Base-by-base conservation (phyloP, 1,140 invertebrate species). In the Papilio xuthus region DNA sequence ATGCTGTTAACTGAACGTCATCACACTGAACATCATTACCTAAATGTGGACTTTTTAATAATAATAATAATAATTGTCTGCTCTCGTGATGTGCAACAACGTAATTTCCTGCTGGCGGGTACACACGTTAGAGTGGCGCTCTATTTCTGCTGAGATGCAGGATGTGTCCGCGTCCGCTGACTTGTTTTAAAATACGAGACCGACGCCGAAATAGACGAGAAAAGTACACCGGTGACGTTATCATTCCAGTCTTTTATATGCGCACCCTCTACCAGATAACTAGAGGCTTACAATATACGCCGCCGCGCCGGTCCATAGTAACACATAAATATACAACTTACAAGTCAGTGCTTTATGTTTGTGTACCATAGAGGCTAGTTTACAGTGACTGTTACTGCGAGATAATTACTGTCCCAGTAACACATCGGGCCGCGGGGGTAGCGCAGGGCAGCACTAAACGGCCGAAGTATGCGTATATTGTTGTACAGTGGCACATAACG, bases 91-190 rank as follows among this genome's bases (percentile, higher is more conserved):
- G 56, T 23, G 20, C 56, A 60, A 60, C 7, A 56, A 20, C 20
- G 20, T 10, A 60, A 60, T 60, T 23, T 26, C 20, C 56, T 23
- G 20, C 23, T 26, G 15, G 13, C 60, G 15, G 37, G 7, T 44
- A 10, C 71, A 37, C 18, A 44, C n/a, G 18, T 47, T 73, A n/a
- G 20, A 47, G 4, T 73, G 20, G 20, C 71, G 41, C 15, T 73
- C 42, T 73, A 73, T 73, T 73, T 73, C 71, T 20, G 71, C n/a
- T 12, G 71, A 20, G 7, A 18, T 73, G 4, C 71, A 73, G 71
- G 71, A 50, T 47, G 42, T 73, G 71, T 20, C 42, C 20, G 41
- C 71, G 41, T 73, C 37, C 12, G 42, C 9, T 20, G n/a, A 7
- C 71, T 73, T 28, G 20, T 50, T 47, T 26, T 41, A 44, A 20